Evolutionary conservation across 1,140 invertebrate species (phyloP), one percentile per base, ranked within the genome.

Genomic region (Tribolium madens): DNA sequence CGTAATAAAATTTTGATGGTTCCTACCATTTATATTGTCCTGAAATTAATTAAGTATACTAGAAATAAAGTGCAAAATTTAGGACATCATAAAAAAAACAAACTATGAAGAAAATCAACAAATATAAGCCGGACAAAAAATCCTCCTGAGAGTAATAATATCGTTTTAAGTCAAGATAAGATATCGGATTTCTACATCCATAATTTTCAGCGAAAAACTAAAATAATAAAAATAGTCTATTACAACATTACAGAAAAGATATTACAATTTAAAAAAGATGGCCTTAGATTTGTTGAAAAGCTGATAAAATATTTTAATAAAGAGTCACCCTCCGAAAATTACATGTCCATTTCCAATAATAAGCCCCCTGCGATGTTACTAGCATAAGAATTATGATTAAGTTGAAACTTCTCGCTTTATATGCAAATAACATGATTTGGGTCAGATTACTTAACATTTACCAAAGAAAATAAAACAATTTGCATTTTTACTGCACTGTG

Each of bases 371-470:
- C 7, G 36, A 42, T 42, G n/a, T 42, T 9, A 4, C 31, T 64
- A 64, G 13, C n/a, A 18, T 26, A 64, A 13, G 31, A 60, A 60
- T 36, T 33, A 64, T 33, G 14, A 57, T 57, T 64, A 64, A 64
- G 26, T 33, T n/a, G n/a, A 64, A 64, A 31, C n/a, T 64, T 64
- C 26, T 57, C 57, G 57, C 17, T 64, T 31, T 64, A 64, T 64
- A 64, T 64, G 57, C 57, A 64, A 64, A 64, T 64, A 33, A 57
- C n/a, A 14, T 64, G 26, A 31, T 64, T 33, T 9, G 57, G 57
- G 26, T 36, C 57, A 36, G n/a, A 18, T 33, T 31, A 64, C 26
- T 64, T 64, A 18, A 64, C 26, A 14, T 64, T 33, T 64, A 33
- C 52, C 5, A 60, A 60, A 17, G 21, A 12, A 64, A 64, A 64